Evolutionary conservation across 2,888 invertebrate species (phyloP), one percentile per base, ranked within the genome.

Genomic region (Thymelicus lineola): DNA sequence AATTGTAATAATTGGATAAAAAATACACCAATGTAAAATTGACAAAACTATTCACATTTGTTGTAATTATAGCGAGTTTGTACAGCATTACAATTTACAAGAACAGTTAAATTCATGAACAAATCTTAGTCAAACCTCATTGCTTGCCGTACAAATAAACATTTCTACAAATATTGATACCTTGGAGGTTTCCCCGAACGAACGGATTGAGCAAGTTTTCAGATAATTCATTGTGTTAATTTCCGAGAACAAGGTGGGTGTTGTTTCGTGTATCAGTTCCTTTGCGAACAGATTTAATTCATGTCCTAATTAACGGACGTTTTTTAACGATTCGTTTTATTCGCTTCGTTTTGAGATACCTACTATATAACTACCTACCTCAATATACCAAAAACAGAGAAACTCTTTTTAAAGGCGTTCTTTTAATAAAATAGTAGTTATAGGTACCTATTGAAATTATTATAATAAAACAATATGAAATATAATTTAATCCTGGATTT

Each of bases 141-240:
- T 42, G 42, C 42, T 42, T 42, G 42, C 42, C 9, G 10, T 42
- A 42, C 42, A 53, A 53, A 53, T 20, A 20, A 53, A 53, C 53
- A 20, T 53, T 53, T 17, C 53, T 9, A 53, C 53, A 53, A 53
- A 53, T 4, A 20, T 20, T 53, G 20, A 17, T 53, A 53, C 17
- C 53, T 20, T 2, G 20, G 36, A 35, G 20, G 20, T 45, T 69
- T 58, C 69, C 57, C 48, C 46, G 63, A 69, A 63, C 46, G 48
- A 14, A 55, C 57, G 10, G 62, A 86, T 86, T 88, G 80, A 83
- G 83, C 81, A 86, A 82, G 65, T 75, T 78, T 77, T 73, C 76
- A 82, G 84, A 83, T 85, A 88, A 82, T 78, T 79, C 82, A 83
- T 82, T 83, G 81, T 78, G 85, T 81, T 90, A 89, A 90, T 88